A percentile compares a stretch with the other conserved stretches of the same genome.
Conservation (phyloP, 2,113 vertebrate species). For the Heliornis fulica region DNA sequence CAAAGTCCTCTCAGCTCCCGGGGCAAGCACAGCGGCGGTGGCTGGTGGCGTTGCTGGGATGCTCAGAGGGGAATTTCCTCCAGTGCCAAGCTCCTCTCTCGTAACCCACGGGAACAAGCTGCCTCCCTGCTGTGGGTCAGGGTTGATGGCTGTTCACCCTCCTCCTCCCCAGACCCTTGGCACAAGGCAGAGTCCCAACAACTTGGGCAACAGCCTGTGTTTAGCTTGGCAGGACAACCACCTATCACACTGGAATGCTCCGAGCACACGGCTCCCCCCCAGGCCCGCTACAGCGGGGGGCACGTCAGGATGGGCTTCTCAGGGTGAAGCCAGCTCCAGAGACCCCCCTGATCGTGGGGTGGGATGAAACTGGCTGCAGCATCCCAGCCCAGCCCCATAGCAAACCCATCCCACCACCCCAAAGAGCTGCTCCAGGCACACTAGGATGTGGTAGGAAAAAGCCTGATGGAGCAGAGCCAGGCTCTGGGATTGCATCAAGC, state of each 20-base stretch:
- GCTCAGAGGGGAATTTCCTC: not conserved
- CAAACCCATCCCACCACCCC: not conserved
- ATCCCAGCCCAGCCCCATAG: not conserved
- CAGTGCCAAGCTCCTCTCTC: not conserved
- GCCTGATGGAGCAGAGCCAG: not conserved
- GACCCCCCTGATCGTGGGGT: not conserved
- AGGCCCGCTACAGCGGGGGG: not conserved
- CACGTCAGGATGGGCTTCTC: not conserved
- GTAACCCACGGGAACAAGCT: not conserved
- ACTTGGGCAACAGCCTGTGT: not conserved
- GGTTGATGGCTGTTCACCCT: not conserved
- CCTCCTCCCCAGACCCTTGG: not conserved
- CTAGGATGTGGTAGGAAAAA: not conserved
- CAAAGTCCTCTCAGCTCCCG: not conserved
- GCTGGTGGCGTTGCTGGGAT: not conserved
- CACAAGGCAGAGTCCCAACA: not conserved
- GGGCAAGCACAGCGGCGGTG: accelerated
- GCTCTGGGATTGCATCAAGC: not conserved
- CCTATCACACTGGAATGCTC: not conserved
- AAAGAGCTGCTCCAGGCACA: not conserved
- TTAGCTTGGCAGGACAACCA: not conserved
- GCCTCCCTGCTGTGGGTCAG: not conserved
- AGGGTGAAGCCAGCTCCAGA: not conserved
- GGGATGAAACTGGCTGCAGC: not conserved
- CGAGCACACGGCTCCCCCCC: not conserved